Percentiles rank a stretch among this genome's conserved stretches.
Evolutionary conservation across 2,113 vertebrate genomes (phyloP).

Genomic region (Archilochus colubris): DNA sequence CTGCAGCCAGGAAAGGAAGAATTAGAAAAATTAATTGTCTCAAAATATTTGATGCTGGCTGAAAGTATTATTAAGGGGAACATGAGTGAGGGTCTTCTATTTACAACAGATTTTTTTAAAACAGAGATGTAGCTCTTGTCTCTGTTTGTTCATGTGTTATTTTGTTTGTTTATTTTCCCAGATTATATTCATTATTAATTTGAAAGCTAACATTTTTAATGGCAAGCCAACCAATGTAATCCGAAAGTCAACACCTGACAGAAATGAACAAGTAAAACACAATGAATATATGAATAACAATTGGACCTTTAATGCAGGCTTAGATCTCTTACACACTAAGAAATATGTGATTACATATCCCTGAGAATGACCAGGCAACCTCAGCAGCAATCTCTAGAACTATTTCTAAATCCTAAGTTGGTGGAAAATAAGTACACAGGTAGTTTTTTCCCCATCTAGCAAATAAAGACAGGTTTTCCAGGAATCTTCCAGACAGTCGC

Average conservation of each 20-base stretch:
- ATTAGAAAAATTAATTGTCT: not conserved
- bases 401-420: not conserved
- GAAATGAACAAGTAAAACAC: slow-evolving; percentile 40
- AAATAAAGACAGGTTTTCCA: not conserved
- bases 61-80: not conserved
- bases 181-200: slow-evolving; percentile 66
- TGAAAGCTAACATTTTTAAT: slow-evolving; percentile 51
- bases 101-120: not conserved
- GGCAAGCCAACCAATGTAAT: slow-evolving; percentile 51
- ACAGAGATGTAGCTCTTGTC: not conserved
- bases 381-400: not conserved
- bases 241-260: slow-evolving; percentile 55
- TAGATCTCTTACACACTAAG: not conserved
- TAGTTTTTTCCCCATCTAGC: not conserved
- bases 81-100: not conserved
- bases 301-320: not conserved
- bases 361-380: not conserved
- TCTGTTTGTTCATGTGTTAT: not conserved
- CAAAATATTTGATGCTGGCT: not conserved
- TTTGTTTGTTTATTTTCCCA: slow-evolving; percentile 17
- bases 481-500: not conserved
- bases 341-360: not conserved
- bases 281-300: slow-evolving; percentile 66
- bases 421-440: not conserved
- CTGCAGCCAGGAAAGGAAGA: not conserved